These are phyloP conservation scores for Adelognathus sp. DNA, from an alignment of 2,888 invertebrate genomes.

Conservation along the genomic window DNA sequence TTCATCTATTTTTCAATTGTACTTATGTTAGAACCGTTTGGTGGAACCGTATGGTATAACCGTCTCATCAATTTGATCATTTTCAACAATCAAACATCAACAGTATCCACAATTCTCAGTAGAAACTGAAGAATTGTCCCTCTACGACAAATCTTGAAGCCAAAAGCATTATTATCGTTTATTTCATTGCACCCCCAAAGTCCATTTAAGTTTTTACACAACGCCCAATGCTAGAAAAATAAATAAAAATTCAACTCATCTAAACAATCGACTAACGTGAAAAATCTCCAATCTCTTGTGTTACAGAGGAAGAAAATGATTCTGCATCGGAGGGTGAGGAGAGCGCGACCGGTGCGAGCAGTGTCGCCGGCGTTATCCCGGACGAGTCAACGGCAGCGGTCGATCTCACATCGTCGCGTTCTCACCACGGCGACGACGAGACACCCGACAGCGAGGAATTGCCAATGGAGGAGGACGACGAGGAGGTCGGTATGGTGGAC, in stretches of 20 bases:
- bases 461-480: constrained; percentile 83
- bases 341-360: constrained; percentile 74
- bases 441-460: constrained; percentile 84
- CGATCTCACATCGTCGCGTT: constrained; percentile 84
- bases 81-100: too few species aligned
- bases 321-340: constrained; percentile 86
- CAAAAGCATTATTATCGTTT: too few species aligned
- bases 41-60: too few species aligned
- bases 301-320: constrained; percentile 87
- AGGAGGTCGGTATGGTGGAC: constrained; percentile 74
- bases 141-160: too few species aligned
- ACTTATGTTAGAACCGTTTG: too few species aligned
- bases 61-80: too few species aligned
- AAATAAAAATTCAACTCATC: not conserved
- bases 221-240: not conserved
- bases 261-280: constrained; percentile 35
- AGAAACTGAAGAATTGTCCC: too few species aligned
- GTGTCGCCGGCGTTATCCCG: constrained; percentile 70
- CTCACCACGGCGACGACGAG: constrained; percentile 89
- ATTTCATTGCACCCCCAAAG: too few species aligned
- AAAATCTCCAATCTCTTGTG: constrained; percentile 70
- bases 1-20: too few species aligned
- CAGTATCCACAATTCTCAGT: too few species aligned
- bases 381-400: constrained; percentile 76
- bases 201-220: too few species aligned